phyloP scores from a whole-genome alignment of 2,797 vertebrate species.

The Acanthurus tractus region DNA sequence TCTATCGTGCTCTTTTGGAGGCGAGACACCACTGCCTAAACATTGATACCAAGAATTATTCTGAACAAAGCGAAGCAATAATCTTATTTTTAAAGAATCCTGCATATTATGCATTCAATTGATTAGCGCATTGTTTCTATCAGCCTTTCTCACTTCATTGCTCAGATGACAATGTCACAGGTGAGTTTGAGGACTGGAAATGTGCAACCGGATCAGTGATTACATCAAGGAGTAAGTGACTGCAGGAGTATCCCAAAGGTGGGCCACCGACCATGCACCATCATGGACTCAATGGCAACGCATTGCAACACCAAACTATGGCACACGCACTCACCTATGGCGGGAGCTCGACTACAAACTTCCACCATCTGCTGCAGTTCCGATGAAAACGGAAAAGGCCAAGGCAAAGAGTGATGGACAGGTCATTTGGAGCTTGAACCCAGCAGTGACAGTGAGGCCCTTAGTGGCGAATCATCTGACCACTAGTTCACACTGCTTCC shows the following conservation, averaged over 20 bases:
- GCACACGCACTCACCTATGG: constrained; percentile 86
- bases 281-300: constrained; percentile 71
- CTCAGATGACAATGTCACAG: constrained; percentile 26
- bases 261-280: constrained; percentile 76
- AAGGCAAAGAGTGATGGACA: constrained; percentile 86
- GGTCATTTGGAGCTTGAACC: constrained; percentile 75
- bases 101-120: too few species aligned
- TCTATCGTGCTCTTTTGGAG: too few species aligned
- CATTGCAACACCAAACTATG: constrained; percentile 75
- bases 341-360: constrained; percentile 86
- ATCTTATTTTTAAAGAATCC: too few species aligned
- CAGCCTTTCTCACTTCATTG: constrained; percentile 9
- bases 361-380: constrained; percentile 90
- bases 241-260: constrained; percentile 75
- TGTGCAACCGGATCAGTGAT: constrained; percentile 68
- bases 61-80: too few species aligned
- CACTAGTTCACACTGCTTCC: constrained; percentile 3
- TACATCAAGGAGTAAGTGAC: constrained; percentile 74
- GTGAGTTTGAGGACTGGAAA: constrained; percentile 22
- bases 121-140: background rate
- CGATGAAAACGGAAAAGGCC: constrained; percentile 72
- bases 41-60: too few species aligned
- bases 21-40: too few species aligned
- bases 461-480: constrained; percentile 15
- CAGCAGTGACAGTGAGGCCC: constrained; percentile 49